A percentile compares a stretch with the other conserved stretches of the same genome.
These are phyloP conservation scores for Panthera tigris DNA, from an alignment of 2,113 vertebrate genomes.

Conservation along the genomic window DNA sequence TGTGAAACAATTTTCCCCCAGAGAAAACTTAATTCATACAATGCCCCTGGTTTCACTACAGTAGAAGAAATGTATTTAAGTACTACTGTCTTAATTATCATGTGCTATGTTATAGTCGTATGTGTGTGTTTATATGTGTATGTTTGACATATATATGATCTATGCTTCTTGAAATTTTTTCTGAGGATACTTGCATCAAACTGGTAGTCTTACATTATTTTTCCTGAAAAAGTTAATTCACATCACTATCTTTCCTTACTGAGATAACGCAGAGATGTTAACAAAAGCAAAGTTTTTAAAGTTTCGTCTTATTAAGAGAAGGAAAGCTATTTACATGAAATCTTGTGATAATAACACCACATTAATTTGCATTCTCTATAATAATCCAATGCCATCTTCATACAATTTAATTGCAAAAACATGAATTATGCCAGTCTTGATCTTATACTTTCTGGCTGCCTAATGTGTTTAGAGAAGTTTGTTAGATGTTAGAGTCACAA, in stretches of 20 bases:
- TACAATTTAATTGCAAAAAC: conserved; percentile 25
- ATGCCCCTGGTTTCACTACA: not conserved
- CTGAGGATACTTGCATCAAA: not conserved
- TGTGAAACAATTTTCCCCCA: not conserved
- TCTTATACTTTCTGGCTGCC: not conserved
- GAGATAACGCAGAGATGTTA: not conserved
- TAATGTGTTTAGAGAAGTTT: not conserved
- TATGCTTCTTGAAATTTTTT: not conserved
- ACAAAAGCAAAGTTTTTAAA: not conserved
- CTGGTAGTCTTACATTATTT: not conserved
- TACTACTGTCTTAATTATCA: not conserved
- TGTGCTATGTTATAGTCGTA: not conserved
- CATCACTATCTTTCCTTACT: not conserved
- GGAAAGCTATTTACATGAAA: not conserved
- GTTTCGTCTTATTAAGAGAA: not conserved
- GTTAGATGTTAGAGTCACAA: not conserved
- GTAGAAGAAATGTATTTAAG: not conserved
- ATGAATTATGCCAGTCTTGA: conserved; percentile 13
- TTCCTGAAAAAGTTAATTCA: conserved; percentile 13
- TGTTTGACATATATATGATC: not conserved
- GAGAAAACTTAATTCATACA: not conserved
- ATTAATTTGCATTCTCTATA: not conserved
- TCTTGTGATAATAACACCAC: not conserved
- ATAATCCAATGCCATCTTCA: not conserved
- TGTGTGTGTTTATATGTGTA: not conserved